Conservation (phyloP, 35 echinoderm and acorn worm species). For the Patiria miniata region DNA sequence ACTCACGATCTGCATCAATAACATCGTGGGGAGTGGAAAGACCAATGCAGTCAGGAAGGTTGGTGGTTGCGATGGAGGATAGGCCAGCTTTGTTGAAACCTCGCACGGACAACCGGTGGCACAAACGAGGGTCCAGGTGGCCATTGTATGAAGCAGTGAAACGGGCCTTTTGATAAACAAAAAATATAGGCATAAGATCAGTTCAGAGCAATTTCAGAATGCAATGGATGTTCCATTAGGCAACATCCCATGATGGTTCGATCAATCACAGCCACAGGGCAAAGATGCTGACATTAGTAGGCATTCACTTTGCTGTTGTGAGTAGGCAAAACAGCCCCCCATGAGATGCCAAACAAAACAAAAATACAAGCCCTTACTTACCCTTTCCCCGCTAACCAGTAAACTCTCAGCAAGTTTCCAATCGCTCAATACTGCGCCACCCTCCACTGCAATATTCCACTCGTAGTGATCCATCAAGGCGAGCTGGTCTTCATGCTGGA, state of each 20-base stretch:
- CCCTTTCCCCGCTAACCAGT: not conserved
- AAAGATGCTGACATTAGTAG: too few species aligned
- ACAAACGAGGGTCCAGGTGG: not conserved
- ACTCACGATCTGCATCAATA: conserved; percentile 35
- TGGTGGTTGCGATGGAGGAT: not conserved
- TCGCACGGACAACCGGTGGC: conserved; percentile 1
- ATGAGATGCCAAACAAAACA: too few species aligned
- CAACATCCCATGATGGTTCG: too few species aligned
- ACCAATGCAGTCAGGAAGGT: not conserved
- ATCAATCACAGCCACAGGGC: too few species aligned
- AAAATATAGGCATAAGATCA: not conserved
- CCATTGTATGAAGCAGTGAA: not conserved
- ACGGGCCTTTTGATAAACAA: not conserved
- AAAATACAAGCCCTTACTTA: not conserved
- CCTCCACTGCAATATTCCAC: conserved; percentile 11
- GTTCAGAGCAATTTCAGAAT: too few species aligned
- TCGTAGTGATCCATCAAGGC: conserved; percentile 38
- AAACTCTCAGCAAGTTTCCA: not conserved
- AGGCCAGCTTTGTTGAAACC: conserved; percentile 43
- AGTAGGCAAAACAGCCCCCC: not conserved
- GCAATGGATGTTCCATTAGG: too few species aligned
- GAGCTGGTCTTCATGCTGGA: not conserved
- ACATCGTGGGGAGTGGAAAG: conserved; percentile 11
- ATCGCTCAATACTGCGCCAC: conserved; percentile 2
- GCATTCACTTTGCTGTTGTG: too few species aligned